Evolutionary conservation across 2,113 vertebrate genomes (phyloP).

Genomic region (Calypte anna): DNA sequence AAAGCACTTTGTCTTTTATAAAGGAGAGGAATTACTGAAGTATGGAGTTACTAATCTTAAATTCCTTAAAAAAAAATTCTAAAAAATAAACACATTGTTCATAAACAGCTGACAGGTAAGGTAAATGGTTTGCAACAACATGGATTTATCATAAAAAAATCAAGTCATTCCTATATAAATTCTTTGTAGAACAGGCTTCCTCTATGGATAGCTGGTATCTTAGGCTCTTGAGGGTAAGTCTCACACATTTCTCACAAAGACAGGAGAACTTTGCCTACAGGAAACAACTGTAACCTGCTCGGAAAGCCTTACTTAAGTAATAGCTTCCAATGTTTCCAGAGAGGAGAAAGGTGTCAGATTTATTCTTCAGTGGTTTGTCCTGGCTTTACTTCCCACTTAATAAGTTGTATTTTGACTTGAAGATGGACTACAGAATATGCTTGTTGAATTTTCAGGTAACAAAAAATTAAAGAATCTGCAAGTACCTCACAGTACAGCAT

Average conservation of each 20-base stretch:
- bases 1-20: not conserved
- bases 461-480: not conserved
- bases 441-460: not conserved
- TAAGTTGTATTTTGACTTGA: not conserved
- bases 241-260: not conserved
- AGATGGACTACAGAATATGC: not conserved
- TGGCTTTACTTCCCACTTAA: not conserved
- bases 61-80: not conserved
- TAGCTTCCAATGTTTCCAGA: not conserved
- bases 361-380: not conserved
- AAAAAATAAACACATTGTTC: not conserved
- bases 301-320: not conserved
- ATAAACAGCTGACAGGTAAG: not conserved
- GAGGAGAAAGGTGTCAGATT: not conserved
- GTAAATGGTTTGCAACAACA: not conserved
- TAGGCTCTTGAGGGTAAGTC: not conserved
- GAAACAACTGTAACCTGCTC: not conserved
- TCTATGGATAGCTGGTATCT: not conserved
- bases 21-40: not conserved
- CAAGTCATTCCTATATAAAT: not conserved
- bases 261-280: not conserved
- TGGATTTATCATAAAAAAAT: not conserved
- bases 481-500: not conserved
- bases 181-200: not conserved
- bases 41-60: not conserved